A percentile compares a stretch with the other conserved stretches of the same genome.
Conservation (phyloP, 2,797 vertebrate genomes). For the Myiotriccus ornatus region DNA sequence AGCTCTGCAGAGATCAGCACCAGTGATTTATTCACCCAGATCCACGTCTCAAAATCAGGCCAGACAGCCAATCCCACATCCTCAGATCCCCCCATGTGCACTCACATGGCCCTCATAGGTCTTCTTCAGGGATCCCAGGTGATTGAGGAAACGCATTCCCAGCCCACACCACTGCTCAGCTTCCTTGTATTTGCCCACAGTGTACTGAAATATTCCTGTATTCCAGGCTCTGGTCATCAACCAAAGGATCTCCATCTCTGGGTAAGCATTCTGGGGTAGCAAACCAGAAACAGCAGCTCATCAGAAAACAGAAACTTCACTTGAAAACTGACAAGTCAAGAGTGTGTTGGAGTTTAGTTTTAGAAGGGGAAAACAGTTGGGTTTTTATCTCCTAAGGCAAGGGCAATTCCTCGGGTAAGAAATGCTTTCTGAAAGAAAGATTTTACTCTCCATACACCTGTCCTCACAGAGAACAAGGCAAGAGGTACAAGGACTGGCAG, state of each 20-base stretch:
- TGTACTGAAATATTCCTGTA: constrained; percentile 85
- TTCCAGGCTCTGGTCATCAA: constrained; percentile 92
- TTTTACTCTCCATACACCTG: neutral
- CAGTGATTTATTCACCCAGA: neutral
- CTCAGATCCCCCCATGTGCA: neutral
- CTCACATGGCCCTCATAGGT: constrained; percentile 87
- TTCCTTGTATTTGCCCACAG: constrained; percentile 77
- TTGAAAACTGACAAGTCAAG: neutral
- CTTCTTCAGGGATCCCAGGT: constrained; percentile 85
- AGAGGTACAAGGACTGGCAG: neutral
- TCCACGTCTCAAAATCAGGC: neutral
- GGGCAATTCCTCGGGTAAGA: neutral
- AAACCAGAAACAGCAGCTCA: constrained; percentile 15
- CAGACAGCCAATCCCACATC: neutral
- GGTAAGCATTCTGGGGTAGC: constrained; percentile 75
- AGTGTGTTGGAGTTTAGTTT: neutral
- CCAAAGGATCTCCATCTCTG: constrained; percentile 89
- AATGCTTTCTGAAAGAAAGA: neutral
- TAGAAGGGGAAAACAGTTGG: neutral
- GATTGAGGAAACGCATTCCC: constrained; percentile 84
- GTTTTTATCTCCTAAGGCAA: neutral
- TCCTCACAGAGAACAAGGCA: neutral
- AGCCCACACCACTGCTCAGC: constrained; percentile 89
- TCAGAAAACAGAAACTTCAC: neutral
- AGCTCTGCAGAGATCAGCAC: neutral